These are phyloP conservation scores for Ceratoteleas bidentatus DNA, from an alignment of 1,140 invertebrate genomes.

Conservation along the genomic window DNA sequence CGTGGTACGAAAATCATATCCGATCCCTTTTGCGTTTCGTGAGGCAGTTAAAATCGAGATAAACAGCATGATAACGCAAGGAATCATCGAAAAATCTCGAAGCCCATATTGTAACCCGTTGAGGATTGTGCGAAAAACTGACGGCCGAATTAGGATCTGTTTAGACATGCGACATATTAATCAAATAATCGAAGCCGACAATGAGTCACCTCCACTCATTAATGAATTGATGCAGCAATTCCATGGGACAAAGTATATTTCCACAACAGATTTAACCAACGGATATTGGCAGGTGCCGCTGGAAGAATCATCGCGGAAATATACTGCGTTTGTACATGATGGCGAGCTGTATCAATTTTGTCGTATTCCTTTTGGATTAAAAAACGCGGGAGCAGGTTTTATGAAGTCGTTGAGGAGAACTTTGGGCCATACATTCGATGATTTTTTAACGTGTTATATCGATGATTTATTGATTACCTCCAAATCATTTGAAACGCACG, in stretches of 20 bases:
- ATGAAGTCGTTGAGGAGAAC: slow-evolving; percentile 15
- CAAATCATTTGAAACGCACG: slow-evolving; percentile 2
- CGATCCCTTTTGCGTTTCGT: slow-evolving; percentile 45
- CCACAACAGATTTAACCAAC: slow-evolving; percentile 69
- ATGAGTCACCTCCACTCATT: slow-evolving; percentile 65
- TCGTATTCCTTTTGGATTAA: slow-evolving; percentile 71
- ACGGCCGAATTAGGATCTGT: slow-evolving; percentile 68
- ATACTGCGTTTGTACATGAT: slow-evolving; percentile 71
- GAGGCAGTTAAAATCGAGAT: slow-evolving; percentile 44
- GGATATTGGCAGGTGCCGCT: slow-evolving; percentile 75
- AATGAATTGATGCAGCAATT: slow-evolving; percentile 69
- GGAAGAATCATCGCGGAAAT: slow-evolving; percentile 59
- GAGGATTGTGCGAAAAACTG: slow-evolving; percentile 64
- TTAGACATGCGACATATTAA: slow-evolving; percentile 73
- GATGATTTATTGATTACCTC: slow-evolving; percentile 16
- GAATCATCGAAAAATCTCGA: slow-evolving; percentile 51
- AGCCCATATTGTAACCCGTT: slow-evolving; percentile 73
- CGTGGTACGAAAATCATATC: slow-evolving; percentile 6
- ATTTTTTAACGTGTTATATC: slow-evolving; percentile 24
- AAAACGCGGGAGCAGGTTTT: slow-evolving; percentile 24
- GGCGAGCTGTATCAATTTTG: slow-evolving; percentile 48
- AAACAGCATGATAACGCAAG: slow-evolving; percentile 49
- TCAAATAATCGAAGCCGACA: slow-evolving; percentile 65
- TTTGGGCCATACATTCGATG: slow-evolving; percentile 1
- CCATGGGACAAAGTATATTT: slow-evolving; percentile 63